Percentiles rank a stretch among this genome's conserved stretches.
These are phyloP conservation scores for Synergus gifuensis DNA, from an alignment of 2,888 invertebrate species.

Conservation along the genomic window DNA sequence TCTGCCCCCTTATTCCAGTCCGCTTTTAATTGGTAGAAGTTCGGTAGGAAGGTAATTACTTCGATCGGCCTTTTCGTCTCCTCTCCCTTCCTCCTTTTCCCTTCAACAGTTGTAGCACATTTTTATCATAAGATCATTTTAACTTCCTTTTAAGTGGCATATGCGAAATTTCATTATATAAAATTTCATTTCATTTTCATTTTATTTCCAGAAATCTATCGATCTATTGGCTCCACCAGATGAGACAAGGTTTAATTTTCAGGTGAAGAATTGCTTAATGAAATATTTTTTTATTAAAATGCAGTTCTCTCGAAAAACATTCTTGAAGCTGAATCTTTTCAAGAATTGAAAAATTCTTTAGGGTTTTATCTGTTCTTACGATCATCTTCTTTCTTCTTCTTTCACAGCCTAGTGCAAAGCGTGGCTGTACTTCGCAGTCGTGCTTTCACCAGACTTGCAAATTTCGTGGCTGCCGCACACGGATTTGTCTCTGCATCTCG, in stretches of 20 bases:
- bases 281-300: neutral
- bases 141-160: neutral
- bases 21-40: constrained; percentile 54
- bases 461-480: constrained; percentile 60
- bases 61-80: constrained; percentile 28
- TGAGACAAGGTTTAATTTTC: neutral
- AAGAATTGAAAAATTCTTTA: constrained; percentile 29
- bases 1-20: constrained; percentile 22
- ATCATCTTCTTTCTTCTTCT: constrained; percentile 46
- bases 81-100: neutral
- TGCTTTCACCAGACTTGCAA: constrained; percentile 71
- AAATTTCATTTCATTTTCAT: too few relatives aligned
- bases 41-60: constrained; percentile 51
- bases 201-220: too few relatives aligned
- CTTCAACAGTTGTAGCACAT: neutral
- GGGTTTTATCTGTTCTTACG: constrained; percentile 1
- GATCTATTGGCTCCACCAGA: neutral
- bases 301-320: neutral
- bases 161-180: neutral
- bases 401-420: constrained; percentile 8
- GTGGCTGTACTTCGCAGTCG: constrained; percentile 51
- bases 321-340: constrained; percentile 6
- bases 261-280: neutral
- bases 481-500: constrained; percentile 50
- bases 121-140: constrained; percentile 12